Percentiles rank a stretch among this genome's conserved stretches.
Conservation (phyloP, 2,888 invertebrate species). For the Synanthedon myopaeformis region DNA sequence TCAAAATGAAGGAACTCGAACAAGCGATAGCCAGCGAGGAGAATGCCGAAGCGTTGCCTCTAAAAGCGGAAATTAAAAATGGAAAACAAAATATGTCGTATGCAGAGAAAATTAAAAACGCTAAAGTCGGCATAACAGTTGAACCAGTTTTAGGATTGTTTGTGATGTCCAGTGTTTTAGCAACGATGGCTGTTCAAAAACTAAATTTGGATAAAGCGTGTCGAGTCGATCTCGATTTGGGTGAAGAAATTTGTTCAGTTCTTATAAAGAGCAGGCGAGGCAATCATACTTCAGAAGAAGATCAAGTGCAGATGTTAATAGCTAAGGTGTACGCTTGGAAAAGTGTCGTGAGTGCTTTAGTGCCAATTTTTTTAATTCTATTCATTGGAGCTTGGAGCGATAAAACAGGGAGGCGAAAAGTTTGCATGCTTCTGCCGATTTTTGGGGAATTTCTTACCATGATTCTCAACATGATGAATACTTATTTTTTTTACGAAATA, state of each 20-base stretch:
- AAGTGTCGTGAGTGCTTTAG: conserved; percentile 62
- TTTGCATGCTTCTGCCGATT: conserved; percentile 70
- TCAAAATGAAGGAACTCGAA: background rate
- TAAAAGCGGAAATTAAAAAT: conserved; percentile 32
- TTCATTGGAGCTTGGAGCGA: conserved; percentile 76
- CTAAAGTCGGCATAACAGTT: conserved; percentile 72
- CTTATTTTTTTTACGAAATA: conserved; percentile 66
- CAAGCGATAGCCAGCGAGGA: conserved; percentile 40
- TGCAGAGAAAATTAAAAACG: conserved; percentile 53
- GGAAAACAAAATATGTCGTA: conserved; percentile 38
- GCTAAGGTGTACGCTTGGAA: conserved; percentile 68
- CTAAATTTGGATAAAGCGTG: conserved; percentile 88
- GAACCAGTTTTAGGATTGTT: conserved; percentile 75
- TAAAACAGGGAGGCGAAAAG: conserved; percentile 68
- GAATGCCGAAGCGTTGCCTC: conserved; percentile 16
- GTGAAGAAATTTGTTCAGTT: conserved; percentile 78
- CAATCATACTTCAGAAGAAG: conserved; percentile 74
- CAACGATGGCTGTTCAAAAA: conserved; percentile 84
- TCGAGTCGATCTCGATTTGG: conserved; percentile 79
- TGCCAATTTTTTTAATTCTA: conserved; percentile 66
- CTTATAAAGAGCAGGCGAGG: conserved; percentile 76
- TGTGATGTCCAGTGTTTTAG: conserved; percentile 74
- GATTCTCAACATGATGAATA: conserved; percentile 61
- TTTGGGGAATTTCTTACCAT: conserved; percentile 66
- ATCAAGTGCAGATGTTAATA: conserved; percentile 72